Evolutionary conservation across 2,888 invertebrate genomes (phyloP).

Genomic region (Carterocephalus palaemon): DNA sequence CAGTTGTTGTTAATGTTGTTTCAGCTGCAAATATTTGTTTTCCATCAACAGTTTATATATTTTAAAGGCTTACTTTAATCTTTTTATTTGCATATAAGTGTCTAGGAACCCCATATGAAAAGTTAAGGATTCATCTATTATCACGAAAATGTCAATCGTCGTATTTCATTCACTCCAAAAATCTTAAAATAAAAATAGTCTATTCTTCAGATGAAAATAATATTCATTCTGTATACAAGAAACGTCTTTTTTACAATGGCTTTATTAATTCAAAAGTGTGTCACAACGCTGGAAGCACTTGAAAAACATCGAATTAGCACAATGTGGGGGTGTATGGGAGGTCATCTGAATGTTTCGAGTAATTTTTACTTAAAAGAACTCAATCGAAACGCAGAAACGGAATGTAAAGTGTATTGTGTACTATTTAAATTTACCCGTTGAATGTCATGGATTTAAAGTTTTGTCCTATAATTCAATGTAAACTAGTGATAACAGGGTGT

Average conservation of each 20-base stretch:
- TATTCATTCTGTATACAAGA: conserved; percentile 11
- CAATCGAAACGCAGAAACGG: conserved; percentile 1
- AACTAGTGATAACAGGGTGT: no score
- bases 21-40: no score
- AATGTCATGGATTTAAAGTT: no score
- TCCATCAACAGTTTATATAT: no score
- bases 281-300: conserved; percentile 17
- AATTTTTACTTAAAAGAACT: conserved; percentile 9
- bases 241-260: conserved; percentile 21
- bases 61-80: no score
- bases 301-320: conserved; percentile 19
- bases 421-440: no score
- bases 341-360: conserved; percentile 14
- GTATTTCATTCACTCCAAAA: conserved; percentile 8
- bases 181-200: conserved; percentile 9
- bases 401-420: no score
- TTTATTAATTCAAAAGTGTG: conserved; percentile 24
- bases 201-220: conserved; percentile 11
- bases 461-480: no score
- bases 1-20: no score
- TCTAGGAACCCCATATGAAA: no score
- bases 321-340: conserved; percentile 16
- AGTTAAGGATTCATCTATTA: background rate
- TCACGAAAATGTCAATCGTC: background rate
- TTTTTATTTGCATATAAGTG: no score